Evolutionary conservation across 2,113 vertebrate genomes (phyloP).

Genomic region (Sturnus vulgaris): DNA sequence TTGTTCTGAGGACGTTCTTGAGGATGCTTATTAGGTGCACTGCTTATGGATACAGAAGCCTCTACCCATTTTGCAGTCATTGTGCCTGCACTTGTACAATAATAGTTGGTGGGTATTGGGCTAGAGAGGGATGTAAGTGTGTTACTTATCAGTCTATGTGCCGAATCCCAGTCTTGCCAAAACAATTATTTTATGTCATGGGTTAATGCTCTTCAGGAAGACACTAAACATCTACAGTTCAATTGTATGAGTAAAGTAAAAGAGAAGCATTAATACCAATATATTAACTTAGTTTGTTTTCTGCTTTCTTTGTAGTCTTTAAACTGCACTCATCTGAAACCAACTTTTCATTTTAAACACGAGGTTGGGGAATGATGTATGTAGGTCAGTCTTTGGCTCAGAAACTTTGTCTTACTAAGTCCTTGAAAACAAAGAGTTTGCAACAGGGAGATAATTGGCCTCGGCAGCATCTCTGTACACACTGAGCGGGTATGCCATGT

Average conservation of each 20-base stretch:
- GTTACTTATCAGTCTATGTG: not conserved
- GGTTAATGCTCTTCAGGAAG: not conserved
- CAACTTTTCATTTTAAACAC: constrained; percentile 5
- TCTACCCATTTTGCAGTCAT: not conserved
- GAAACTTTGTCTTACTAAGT: not conserved
- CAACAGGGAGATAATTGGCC: not conserved
- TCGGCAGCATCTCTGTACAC: not conserved
- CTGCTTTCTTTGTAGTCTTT: not conserved
- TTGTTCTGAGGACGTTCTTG: not conserved
- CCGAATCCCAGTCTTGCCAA: not conserved
- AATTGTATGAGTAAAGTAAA: not conserved
- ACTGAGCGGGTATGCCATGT: not conserved
- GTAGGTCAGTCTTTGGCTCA: constrained; percentile 7
- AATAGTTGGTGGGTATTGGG: not conserved
- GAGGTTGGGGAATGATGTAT: not conserved
- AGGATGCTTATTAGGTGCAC: not conserved
- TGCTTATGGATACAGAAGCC: not conserved
- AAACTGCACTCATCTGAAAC: not conserved
- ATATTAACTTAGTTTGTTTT: not conserved
- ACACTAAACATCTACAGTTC: not conserved
- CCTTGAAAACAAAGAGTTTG: not conserved
- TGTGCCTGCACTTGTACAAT: not conserved
- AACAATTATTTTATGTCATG: not conserved
- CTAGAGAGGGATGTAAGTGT: not conserved
- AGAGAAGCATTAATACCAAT: not conserved